These are phyloP conservation scores for Chamaea fasciata DNA, from an alignment of 2,113 vertebrate genomes.

Conservation along the genomic window DNA sequence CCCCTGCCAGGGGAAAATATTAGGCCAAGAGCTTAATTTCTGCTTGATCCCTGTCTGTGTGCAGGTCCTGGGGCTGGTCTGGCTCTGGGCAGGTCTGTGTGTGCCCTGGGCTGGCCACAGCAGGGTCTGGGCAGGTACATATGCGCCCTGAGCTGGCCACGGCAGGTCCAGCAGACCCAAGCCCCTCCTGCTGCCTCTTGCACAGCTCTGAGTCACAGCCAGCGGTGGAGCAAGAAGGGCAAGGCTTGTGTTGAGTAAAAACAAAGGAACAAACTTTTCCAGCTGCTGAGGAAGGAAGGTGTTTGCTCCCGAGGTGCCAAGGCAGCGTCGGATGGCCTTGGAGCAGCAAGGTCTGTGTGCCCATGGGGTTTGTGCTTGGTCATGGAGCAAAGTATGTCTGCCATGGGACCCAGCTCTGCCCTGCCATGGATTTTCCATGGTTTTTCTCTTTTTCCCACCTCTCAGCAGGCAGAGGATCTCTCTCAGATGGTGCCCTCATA, in stretches of 20 bases:
- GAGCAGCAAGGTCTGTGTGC: fast-evolving
- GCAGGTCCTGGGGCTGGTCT: neutral
- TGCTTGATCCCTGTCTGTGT: neutral
- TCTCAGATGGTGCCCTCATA: fast-evolving
- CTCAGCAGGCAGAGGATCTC: neutral
- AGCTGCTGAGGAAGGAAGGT: neutral
- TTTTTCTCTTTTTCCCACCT: neutral
- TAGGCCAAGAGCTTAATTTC: neutral
- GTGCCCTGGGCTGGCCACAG: neutral
- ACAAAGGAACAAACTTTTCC: neutral
- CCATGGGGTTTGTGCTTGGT: neutral
- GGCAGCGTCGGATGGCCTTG: fast-evolving
- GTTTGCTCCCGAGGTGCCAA: neutral
- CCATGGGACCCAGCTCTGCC: fast-evolving
- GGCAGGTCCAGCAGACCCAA: neutral
- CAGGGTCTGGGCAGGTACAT: neutral
- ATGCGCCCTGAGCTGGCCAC: too few relatives aligned
- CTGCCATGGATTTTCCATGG: neutral
- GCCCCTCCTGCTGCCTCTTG: neutral
- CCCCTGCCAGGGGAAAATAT: neutral
- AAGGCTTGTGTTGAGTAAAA: neutral
- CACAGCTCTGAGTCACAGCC: neutral
- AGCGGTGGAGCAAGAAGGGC: neutral
- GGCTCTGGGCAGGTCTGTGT: fast-evolving
- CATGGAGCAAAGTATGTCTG: neutral